Evolutionary conservation across 2,888 invertebrate genomes (phyloP).

Genomic region (Hydriomena furcata): DNA sequence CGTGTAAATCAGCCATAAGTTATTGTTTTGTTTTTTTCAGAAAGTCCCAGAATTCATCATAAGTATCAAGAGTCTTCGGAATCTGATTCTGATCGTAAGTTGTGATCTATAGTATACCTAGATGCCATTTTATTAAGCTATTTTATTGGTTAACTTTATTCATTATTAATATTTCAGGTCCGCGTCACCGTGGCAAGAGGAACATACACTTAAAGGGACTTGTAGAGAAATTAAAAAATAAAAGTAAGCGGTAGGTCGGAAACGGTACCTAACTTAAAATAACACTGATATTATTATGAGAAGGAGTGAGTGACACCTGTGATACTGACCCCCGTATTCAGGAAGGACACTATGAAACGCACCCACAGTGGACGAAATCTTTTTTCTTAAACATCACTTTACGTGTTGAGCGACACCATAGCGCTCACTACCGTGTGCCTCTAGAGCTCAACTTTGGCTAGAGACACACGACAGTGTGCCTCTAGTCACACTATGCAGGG

Average conservation of each 20-base stretch:
- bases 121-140: not conserved
- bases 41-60: constrained; percentile 5
- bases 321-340: too few relatives aligned
- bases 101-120: not conserved
- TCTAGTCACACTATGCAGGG: too few relatives aligned
- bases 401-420: too few relatives aligned
- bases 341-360: too few relatives aligned
- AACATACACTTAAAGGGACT: constrained; percentile 3
- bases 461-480: too few relatives aligned
- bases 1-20: too few relatives aligned
- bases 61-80: constrained; percentile 16
- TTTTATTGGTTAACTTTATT: not conserved
- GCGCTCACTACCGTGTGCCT: too few relatives aligned
- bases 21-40: constrained; percentile 7
- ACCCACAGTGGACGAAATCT: too few relatives aligned
- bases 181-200: constrained; percentile 12
- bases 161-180: constrained; percentile 3
- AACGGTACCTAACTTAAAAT: not conserved
- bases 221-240: constrained; percentile 13
- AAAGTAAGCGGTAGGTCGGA: constrained; percentile 17
- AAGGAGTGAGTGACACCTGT: too few relatives aligned
- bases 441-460: too few relatives aligned
- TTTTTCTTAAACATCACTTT: too few relatives aligned
- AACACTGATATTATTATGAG: too few relatives aligned
- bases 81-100: constrained; percentile 16